Evolutionary conservation across 2,113 vertebrate species (phyloP), one percentile per base, ranked within the genome.

Genomic region (Phyllostomus discolor): DNA sequence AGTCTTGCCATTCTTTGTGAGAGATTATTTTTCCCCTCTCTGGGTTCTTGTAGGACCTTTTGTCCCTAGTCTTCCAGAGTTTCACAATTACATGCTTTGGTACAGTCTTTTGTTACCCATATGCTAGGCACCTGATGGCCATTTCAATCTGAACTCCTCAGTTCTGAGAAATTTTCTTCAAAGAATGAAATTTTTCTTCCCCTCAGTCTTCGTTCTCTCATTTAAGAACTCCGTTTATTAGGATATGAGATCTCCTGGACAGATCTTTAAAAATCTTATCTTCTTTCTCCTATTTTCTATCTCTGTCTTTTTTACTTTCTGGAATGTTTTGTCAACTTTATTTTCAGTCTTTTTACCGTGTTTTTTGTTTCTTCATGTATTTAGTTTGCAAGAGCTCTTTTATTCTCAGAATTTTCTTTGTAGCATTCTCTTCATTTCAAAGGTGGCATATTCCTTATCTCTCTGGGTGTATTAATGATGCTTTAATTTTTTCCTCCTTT

Each of bases 121-220:
- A 2, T 46, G 16, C 15, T 86, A 35, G 57, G 28, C 8, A 82
- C 8, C 94, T 20, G 6, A 4, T 95, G 57, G 57, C 50, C 43
- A 50, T 91, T 93, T 90, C 41, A 88, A 2, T 80, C 33, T 92
- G 62, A 85, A n/a, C 5, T 72, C 41, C 52, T 91, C 46, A 76
- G 28, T 94, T 96, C 79, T 94, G 33, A 89, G 67, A 95, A 84
- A 81, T 90, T 92, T 86, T 52, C 57, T 88, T 95, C 48, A 79
- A 22, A 41, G 82, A 73, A 86, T 82, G 66, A 72, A 57, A 43
- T 31, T 43, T 59, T 90, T 91, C 12, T 85, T 43, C 4, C 14
- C 14, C 57, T 81, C 11, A 70, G 41, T 95, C 31, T 75, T 93
- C 41, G 11, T 94, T 64, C 48, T 76, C 35, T 72, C n/a, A 57